These are phyloP conservation scores for Drosophila stalkeri DNA, from an alignment of 2,888 invertebrate genomes.

Conservation along the genomic window DNA sequence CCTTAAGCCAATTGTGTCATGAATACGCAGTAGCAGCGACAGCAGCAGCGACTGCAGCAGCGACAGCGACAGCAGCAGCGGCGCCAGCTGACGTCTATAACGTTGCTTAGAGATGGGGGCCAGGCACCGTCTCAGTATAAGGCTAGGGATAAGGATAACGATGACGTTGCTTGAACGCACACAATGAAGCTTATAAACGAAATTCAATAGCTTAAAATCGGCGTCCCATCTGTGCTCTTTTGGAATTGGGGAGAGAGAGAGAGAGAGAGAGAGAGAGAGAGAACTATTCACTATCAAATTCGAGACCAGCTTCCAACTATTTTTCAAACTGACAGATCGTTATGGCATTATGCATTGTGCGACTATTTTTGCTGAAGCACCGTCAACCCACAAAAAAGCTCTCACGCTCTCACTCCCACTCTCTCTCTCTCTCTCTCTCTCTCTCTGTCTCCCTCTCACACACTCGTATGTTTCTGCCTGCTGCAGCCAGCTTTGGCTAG, in stretches of 20 bases:
- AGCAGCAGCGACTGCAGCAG: conserved; percentile 48
- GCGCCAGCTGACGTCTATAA: conserved; percentile 49
- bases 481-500: conserved; percentile 18
- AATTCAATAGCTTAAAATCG: conserved; percentile 77
- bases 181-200: conserved; percentile 70
- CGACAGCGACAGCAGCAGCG: conserved; percentile 16
- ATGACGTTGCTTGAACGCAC: conserved; percentile 53
- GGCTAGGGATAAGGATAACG: conserved; percentile 40
- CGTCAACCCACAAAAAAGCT: not conserved
- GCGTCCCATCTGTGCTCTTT: conserved; percentile 59
- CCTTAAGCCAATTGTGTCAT: conserved; percentile 79
- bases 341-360: conserved; percentile 70
- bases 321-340: conserved; percentile 76
- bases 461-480: not conserved
- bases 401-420: not conserved
- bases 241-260: conserved; percentile 1
- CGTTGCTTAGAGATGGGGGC: conserved; percentile 2
- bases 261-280: no score
- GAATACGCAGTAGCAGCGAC: conserved; percentile 62
- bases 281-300: conserved; percentile 54
- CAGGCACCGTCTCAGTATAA: not conserved
- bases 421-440: not conserved
- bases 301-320: conserved; percentile 57
- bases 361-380: conserved; percentile 28
- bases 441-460: not conserved